These are phyloP conservation scores for Uria aalge DNA, from an alignment of 2,113 vertebrate genomes.

Conservation along the genomic window DNA sequence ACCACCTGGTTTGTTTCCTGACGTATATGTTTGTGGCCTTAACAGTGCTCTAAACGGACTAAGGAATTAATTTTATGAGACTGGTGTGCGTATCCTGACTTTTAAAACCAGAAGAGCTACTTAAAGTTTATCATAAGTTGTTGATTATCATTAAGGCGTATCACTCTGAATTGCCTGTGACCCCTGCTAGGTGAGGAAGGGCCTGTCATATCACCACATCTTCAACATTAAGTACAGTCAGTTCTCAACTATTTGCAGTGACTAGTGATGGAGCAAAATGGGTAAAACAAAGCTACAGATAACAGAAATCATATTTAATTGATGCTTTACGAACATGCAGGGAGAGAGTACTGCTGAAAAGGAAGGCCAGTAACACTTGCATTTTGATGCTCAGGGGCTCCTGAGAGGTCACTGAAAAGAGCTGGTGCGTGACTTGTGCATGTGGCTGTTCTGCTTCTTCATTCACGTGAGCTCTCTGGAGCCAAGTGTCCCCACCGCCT, in stretches of 20 bases:
- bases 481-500: rapidly evolving
- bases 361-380: not conserved
- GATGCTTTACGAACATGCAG: not conserved
- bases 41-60: not conserved
- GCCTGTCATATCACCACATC: not conserved
- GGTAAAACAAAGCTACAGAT: not conserved
- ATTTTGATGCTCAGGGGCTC: not conserved
- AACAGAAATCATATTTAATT: not conserved
- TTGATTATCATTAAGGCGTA: not conserved
- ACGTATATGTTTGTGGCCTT: too few relatives aligned
- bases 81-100: not conserved
- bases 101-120: not conserved
- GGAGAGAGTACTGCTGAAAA: not conserved
- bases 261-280: not conserved
- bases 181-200: not conserved
- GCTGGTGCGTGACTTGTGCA: too few relatives aligned
- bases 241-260: not conserved
- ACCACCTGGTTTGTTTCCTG: not conserved
- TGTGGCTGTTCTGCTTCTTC: too few relatives aligned
- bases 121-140: not conserved
- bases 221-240: not conserved
- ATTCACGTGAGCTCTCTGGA: not conserved
- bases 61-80: not conserved
- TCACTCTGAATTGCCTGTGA: too few relatives aligned
- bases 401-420: not conserved